Base-by-base conservation (phyloP, 2,113 vertebrate species). In the Oncorhynchus kisutch region DNA sequence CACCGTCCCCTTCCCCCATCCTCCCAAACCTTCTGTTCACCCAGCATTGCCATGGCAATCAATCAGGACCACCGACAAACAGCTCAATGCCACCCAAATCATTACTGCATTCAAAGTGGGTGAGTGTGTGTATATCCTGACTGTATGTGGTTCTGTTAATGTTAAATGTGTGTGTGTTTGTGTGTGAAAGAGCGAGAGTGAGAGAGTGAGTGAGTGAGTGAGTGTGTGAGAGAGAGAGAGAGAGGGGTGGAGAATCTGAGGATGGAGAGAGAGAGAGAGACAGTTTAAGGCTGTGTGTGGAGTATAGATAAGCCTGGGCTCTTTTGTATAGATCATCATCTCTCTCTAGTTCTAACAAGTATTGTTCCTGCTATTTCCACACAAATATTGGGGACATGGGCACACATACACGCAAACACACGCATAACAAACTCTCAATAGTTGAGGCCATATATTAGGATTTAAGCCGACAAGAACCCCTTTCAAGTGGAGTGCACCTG, bases 1-100 rank as follows among this genome's bases (percentile, higher is more conserved):
- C 22, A 6, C 7, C 67, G 65, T 49, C 65, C 77, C 73, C 80
- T 80, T 75, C 86, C 78, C 4, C 57, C 34, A 34, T 57, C 54
- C 20, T 7, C 7, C 78, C 45, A 7, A 81, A 70, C 69, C 81
- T 72, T 76, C 82, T 83, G 80, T 59, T 75, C 68, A 72, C n/a
- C 69, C n/a, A 24, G 16, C 7, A 1, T 73, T 57, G 29, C 18
- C 65, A 67, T 60, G 39, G 67, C 25, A 22, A 71, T 27, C 64
- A 70, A 70, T 27, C 64, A 67, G 27, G 49, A 29, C 69, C 57
- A 34, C 22, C 1, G 13, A 24, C 20, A 51, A 20, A 39, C 2
- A 68, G 64, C 59, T 14, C 49, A 6, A 3, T n/a, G n/a, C 59
- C 59, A 60, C 49, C 11, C 49, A 60, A 60, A 20, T n/a, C n/a